Evolutionary conservation across 1,140 invertebrate species (phyloP).

Genomic region (Ostrea edulis): DNA sequence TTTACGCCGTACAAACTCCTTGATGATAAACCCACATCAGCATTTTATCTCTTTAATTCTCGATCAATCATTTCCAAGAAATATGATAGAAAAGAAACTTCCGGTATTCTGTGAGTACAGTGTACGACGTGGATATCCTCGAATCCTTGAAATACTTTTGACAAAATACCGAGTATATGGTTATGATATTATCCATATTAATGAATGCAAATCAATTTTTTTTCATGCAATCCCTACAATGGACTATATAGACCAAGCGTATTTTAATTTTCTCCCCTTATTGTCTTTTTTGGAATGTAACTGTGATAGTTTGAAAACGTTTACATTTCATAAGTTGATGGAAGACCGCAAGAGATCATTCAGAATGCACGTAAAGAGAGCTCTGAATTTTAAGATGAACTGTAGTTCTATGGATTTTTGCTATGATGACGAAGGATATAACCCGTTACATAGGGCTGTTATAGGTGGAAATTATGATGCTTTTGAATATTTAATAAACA

Average conservation of each 20-base stretch:
- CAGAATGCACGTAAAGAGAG: not conserved
- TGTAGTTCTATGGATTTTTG: not conserved
- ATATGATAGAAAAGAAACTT: not conserved
- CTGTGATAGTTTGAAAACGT: not conserved
- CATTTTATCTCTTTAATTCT: not conserved
- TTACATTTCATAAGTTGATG: not conserved
- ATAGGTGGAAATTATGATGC: not conserved
- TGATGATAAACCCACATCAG: not conserved
- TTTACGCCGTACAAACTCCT: not conserved
- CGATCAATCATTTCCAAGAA: not conserved
- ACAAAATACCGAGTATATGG: not conserved
- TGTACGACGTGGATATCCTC: not conserved
- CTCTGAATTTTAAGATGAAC: not conserved
- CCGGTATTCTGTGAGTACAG: not conserved
- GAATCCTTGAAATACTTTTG: not conserved
- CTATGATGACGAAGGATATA: not conserved
- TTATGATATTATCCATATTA: not conserved
- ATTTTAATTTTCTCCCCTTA: not conserved
- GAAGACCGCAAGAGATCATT: not conserved
- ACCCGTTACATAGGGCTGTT: not conserved
- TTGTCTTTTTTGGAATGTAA: not conserved
- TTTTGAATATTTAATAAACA: not conserved
- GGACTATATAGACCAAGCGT: not conserved
- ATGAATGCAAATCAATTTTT: not conserved
- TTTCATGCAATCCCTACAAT: not conserved